Percentiles rank a stretch among this genome's conserved stretches.
phyloP scores from a whole-genome alignment of 2,797 vertebrate species.

The Silurus lanzhouensis region DNA sequence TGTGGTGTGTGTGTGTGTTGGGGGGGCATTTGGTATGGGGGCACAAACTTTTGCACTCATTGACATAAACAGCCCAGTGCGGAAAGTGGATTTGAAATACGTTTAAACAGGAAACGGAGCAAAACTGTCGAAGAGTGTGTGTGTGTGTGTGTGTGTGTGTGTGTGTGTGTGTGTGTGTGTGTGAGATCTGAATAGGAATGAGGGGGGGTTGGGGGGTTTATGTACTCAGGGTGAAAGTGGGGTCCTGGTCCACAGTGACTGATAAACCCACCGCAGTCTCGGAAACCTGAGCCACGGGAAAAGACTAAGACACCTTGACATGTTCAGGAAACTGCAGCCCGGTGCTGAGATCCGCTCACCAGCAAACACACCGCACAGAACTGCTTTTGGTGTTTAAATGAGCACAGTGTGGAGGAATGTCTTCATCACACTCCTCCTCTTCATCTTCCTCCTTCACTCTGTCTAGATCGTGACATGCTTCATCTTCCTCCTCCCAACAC shows the following conservation, averaged over 20 bases:
- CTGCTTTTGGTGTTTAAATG: slow-evolving; percentile 80
- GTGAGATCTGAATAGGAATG: too few relatives aligned
- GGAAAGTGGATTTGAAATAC: not conserved
- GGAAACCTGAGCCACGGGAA: slow-evolving; percentile 61
- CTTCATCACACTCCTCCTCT: slow-evolving; percentile 65
- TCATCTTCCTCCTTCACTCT: slow-evolving; percentile 19
- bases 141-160: slow-evolving; percentile 30
- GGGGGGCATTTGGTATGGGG: not conserved
- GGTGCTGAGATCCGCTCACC: slow-evolving; percentile 70
- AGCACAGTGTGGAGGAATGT: slow-evolving; percentile 76
- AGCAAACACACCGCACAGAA: slow-evolving; percentile 70
- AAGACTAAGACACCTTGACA: slow-evolving; percentile 79
- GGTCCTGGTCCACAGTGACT: slow-evolving; percentile 62
- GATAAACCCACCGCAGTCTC: slow-evolving; percentile 74
- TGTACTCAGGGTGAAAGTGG: slow-evolving; percentile 9
- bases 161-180: not conserved
- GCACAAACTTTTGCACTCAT: not conserved
- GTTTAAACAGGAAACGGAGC: not conserved
- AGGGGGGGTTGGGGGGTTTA: not conserved
- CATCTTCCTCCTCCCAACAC: not conserved
- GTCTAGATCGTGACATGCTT: not conserved
- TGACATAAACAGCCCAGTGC: not conserved
- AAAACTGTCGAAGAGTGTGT: not conserved
- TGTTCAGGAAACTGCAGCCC: slow-evolving; percentile 77
- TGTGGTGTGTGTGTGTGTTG: too few relatives aligned